Base-by-base conservation (phyloP, 2,888 invertebrate genomes). In the Julus scanicus region DNA sequence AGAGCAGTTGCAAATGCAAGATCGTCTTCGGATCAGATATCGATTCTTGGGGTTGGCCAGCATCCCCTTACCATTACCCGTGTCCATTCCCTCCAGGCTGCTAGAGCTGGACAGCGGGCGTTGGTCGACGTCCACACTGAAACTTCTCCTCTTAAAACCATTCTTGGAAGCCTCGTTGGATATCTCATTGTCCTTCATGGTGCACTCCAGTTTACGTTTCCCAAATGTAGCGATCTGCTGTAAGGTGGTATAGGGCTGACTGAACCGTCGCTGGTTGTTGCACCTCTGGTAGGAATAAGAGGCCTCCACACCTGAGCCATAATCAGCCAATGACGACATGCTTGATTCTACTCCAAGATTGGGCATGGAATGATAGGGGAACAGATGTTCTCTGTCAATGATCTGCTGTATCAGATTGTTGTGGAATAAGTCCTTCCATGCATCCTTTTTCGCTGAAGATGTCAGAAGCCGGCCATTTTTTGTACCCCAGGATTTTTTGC, bases 331-430 rank as follows among this genome's bases (percentile, higher is more conserved):
- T 49, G 87, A 37, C 53, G 63, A 53, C 5, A 39, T 13, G n/a
- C 11, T 11, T 2, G 2, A 1, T 6, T 39, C 37, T 29, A 2
- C 39, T n/a, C 86, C 13, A 6, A 89, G 83, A 17, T 89, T 89
- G 11, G 89, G 89, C 89, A 89, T 89, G 15, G 89, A 89, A 37
- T 85, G 89, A 71, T 57, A 89, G 15, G 89, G 89, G 37, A 89
- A 89, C 1, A 89, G 86, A 71, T 89, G 88, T 5, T 88, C 89
- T 5, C 86, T 86, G 5, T 84, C 87, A 37, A 89, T 89, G 11
- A 88, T 84, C 39, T 84, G 87, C 39, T 88, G 84, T 39, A 89
- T 89, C 40, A 89, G 20, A 15, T 84, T 89, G 37, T 9, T 29
- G 48, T 83, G 88, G 11, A 89, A 63, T 15, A 89, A 39, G 84